Percentiles rank a stretch among this genome's conserved stretches.
Evolutionary conservation across 2,888 invertebrate species (phyloP).

Genomic region (Macrophya annulata): DNA sequence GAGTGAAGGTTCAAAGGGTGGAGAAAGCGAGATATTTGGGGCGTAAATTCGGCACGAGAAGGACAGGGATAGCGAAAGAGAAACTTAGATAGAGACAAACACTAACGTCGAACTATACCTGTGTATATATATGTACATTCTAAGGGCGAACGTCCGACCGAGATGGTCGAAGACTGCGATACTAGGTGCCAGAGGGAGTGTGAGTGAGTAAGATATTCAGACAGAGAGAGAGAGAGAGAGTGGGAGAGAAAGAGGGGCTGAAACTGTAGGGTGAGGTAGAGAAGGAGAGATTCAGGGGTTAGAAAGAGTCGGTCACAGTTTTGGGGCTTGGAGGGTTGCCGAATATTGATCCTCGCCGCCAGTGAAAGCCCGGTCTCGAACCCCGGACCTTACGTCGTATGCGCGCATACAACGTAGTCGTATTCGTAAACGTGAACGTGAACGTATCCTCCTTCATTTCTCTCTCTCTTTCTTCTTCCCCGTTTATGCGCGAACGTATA

Average conservation of each 20-base stretch:
- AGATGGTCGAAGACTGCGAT: slow-evolving; percentile 25
- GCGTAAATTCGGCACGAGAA: slow-evolving; percentile 15
- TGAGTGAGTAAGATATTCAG: slow-evolving; percentile 27
- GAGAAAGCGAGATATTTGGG: slow-evolving; percentile 16
- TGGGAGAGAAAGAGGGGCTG: slow-evolving; percentile 43
- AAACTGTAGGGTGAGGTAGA: slow-evolving; percentile 36
- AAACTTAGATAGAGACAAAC: slow-evolving; percentile 22
- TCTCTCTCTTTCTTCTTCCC: background rate
- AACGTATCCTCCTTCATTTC: slow-evolving; percentile 24
- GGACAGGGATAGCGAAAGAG: slow-evolving; percentile 45
- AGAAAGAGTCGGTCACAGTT: slow-evolving; percentile 68
- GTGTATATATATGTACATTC: background rate
- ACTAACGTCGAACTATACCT: background rate
- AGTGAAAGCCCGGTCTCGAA: slow-evolving; percentile 65
- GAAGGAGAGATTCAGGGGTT: slow-evolving; percentile 58
- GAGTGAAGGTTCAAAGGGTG: slow-evolving; percentile 46
- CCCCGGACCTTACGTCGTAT: slow-evolving; percentile 61
- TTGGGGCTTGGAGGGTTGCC: slow-evolving; percentile 72
- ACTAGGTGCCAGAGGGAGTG: slow-evolving; percentile 9
- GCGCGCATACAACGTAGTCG: slow-evolving; percentile 54
- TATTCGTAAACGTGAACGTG: slow-evolving; percentile 53
- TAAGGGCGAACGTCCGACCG: slow-evolving; percentile 26
- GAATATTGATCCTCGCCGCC: slow-evolving; percentile 73
- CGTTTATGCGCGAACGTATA: background rate
- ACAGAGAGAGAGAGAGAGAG: slow-evolving; percentile 11